Evolutionary conservation across 1,140 invertebrate genomes (phyloP).

Genomic region (Halyomorpha halys): DNA sequence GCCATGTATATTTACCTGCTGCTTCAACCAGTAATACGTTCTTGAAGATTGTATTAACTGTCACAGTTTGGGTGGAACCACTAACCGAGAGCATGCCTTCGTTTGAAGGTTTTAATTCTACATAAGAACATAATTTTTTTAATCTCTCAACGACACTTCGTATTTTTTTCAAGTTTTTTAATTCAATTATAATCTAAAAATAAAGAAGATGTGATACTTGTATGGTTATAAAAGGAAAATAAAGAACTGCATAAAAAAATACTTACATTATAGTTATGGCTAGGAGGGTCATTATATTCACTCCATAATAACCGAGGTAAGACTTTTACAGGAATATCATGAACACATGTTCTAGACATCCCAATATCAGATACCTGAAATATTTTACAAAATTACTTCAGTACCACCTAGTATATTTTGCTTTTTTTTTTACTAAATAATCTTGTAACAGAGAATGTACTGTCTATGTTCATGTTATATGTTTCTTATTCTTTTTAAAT

Average conservation of each 20-base stretch:
- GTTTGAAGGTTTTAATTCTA: conserved; percentile 58
- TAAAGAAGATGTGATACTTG: conserved; percentile 13
- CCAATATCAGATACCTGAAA: conserved; percentile 39
- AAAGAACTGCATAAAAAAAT: conserved; percentile 25
- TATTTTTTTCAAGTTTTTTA: conserved; percentile 63
- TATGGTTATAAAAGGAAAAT: too few relatives aligned
- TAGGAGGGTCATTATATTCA: conserved; percentile 59
- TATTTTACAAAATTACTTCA: not conserved
- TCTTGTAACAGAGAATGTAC: conserved; percentile 31
- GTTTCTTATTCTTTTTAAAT: too few relatives aligned
- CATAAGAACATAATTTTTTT: conserved; percentile 57
- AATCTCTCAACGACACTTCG: conserved; percentile 68
- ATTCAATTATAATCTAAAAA: conserved; percentile 59
- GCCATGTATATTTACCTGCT: not conserved
- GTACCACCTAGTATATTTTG: too few relatives aligned
- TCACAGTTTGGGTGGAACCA: conserved; percentile 11
- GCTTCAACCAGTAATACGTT: conserved; percentile 1
- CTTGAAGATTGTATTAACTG: conserved; percentile 20
- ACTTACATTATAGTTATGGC: conserved; percentile 62
- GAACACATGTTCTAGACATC: conserved; percentile 49
- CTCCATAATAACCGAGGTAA: conserved; percentile 66
- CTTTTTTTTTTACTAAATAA: conserved; percentile 28
- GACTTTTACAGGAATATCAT: conserved; percentile 72
- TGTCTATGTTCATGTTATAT: too few relatives aligned
- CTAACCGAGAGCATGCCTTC: conserved; percentile 49